Evolutionary conservation across 64 coral and sea anemone genomes (phyloP).

Genomic region (Orbicella faveolata): DNA sequence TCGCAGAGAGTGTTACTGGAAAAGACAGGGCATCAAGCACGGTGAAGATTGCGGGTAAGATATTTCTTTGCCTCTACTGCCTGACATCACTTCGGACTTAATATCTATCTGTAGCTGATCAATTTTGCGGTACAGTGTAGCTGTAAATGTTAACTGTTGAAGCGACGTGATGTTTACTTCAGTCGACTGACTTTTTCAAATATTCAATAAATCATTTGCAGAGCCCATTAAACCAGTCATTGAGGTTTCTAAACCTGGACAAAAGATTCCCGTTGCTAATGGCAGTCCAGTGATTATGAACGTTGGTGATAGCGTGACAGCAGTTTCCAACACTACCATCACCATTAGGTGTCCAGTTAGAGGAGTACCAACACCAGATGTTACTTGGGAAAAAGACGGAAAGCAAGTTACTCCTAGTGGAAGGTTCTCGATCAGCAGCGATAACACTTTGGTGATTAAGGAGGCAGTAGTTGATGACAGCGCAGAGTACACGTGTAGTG

Average conservation of each 20-base stretch:
- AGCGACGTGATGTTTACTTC: too few species aligned
- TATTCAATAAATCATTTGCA: neutral
- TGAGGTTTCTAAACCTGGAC: conserved; percentile 32
- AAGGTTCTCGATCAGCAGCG: neutral
- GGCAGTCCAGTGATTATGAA: conserved; percentile 43
- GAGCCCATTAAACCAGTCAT: conserved; percentile 50
- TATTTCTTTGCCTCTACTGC: neutral
- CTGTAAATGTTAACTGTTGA: too few species aligned
- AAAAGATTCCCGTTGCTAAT: conserved; percentile 42
- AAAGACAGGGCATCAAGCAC: conserved; percentile 1
- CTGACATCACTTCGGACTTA: too few species aligned
- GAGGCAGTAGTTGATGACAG: neutral
- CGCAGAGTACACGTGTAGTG: conserved; percentile 54
- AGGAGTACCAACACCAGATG: conserved; percentile 68
- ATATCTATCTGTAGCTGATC: too few species aligned
- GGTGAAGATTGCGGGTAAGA: conserved; percentile 18
- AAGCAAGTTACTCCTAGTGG: conserved; percentile 26
- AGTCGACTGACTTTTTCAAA: neutral
- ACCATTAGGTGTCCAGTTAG: conserved; percentile 63
- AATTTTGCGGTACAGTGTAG: too few species aligned
- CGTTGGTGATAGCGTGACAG: conserved; percentile 77
- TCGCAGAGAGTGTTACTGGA: conserved; percentile 23
- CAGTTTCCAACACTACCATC: conserved; percentile 54
- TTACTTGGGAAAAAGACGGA: conserved; percentile 72
- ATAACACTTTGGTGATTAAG: conserved; percentile 38